Evolutionary conservation across 2,797 vertebrate genomes (phyloP).

Genomic region (Phrynocephalus guinanensis): DNA sequence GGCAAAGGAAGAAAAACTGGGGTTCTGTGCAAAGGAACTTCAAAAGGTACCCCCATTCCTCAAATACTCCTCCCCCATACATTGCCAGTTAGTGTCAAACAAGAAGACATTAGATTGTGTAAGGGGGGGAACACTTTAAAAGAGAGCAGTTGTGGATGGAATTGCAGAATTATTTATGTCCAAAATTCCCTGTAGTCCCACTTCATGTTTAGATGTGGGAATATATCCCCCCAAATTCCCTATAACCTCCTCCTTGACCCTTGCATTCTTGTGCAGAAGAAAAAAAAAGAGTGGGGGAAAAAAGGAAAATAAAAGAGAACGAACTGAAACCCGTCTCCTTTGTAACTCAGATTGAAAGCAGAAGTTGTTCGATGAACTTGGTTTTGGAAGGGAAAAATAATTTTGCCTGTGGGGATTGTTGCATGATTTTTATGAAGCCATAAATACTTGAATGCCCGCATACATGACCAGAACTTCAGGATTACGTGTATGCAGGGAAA

Average conservation of each 20-base stretch:
- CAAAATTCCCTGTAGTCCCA: not conserved
- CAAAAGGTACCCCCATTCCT: not conserved
- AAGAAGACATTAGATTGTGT: not conserved
- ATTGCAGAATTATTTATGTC: slow-evolving; percentile 10
- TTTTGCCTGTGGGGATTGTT: slow-evolving; percentile 25
- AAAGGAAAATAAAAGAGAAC: not conserved
- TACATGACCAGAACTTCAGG: slow-evolving; percentile 32
- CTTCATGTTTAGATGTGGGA: not conserved
- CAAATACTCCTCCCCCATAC: too few species aligned
- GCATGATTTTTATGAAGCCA: slow-evolving; percentile 40
- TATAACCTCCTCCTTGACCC: slow-evolving; percentile 23
- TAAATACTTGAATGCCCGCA: slow-evolving; percentile 34
- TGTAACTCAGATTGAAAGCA: slow-evolving; percentile 29
- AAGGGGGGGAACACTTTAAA: not conserved
- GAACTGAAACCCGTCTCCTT: slow-evolving; percentile 25
- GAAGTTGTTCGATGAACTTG: slow-evolving; percentile 30
- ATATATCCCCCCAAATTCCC: not conserved
- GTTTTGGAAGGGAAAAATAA: slow-evolving; percentile 17
- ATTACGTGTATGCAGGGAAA: slow-evolving; percentile 32
- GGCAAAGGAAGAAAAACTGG: not conserved
- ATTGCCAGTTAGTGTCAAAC: not conserved
- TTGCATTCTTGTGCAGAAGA: slow-evolving; percentile 1
- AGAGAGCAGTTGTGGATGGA: not conserved
- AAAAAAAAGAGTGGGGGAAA: too few species aligned
- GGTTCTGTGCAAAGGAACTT: not conserved